Base-by-base conservation (phyloP, 2,113 vertebrate genomes). In the Muscicapa adusta region DNA sequence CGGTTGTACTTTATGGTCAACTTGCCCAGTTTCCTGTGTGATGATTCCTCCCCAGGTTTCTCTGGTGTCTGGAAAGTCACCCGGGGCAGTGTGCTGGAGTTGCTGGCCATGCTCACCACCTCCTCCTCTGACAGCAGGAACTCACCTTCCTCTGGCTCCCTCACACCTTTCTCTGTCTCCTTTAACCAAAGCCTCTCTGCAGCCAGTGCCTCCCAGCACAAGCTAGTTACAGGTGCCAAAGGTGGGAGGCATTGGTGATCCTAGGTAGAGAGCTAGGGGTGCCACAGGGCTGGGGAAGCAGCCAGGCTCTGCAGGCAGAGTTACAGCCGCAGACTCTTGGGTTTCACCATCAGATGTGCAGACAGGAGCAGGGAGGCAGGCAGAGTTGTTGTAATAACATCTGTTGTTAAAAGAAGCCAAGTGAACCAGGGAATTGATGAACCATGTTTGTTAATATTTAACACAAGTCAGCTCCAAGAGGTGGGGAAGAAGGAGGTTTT, bases 1-100 rank as follows among this genome's bases (percentile, higher is more conserved):
- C 98, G 98, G 97, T 99, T 99, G 92, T 99, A 99, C 94, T 99
- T 99, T 71, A 99, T 98, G 8, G 99, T 99, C 95, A 99, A 93
- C 95, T 99, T 99, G 86, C 98, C 98, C 92, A 98, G 96, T 96
- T 98, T 99, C 94, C 98, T 99, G 75, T 94, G 93, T 7, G 94
- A 91, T 4, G 98, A 97, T 81, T 97, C 96, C 93, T 98, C 98
- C 47, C 97, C 98, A 18, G 97, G 92, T 91, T 98, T 98, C 94
- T 98, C 98, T 47, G 96, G 84, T 0, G 97, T 95, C 97, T 98
- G 98, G 95, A 99, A 99, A 97, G 98, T 98, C 97, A 99, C 99
- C 91, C 98, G 98, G 89, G 98, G 98, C 97, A 98, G 97, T 18
- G 98, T 47, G 50, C 97, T 97, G 42, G 98, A 96, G 60, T 98